These are phyloP conservation scores for Crypturellus tataupa DNA, from an alignment of 2,797 vertebrate species.

Conservation along the genomic window DNA sequence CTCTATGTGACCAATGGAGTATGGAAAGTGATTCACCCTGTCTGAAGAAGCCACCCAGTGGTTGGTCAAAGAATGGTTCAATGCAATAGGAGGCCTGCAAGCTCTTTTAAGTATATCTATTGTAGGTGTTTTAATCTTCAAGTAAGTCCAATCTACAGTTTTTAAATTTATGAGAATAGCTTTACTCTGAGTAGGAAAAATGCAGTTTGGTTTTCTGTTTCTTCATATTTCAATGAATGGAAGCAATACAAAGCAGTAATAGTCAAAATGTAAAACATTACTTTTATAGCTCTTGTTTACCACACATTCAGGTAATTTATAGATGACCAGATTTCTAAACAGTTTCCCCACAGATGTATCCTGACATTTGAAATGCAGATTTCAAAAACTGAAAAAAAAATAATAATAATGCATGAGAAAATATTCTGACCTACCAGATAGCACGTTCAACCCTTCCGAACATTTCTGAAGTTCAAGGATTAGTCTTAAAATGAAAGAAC, in stretches of 20 bases:
- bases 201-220: not conserved
- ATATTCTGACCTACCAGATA: not conserved
- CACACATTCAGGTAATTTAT: slow-evolving; percentile 11
- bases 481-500: slow-evolving; percentile 26
- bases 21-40: not conserved
- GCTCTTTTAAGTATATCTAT: not conserved
- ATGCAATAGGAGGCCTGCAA: not conserved
- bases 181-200: not conserved
- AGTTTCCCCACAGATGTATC: not conserved
- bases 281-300: slow-evolving; percentile 30
- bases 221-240: not conserved
- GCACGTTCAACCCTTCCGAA: not conserved
- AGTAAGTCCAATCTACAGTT: not conserved
- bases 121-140: not conserved
- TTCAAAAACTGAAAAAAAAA: not conserved
- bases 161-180: not conserved
- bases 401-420: not conserved
- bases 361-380: not conserved
- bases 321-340: not conserved
- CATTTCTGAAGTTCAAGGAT: slow-evolving; percentile 4
- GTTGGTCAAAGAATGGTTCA: not conserved
- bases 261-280: slow-evolving; percentile 1
- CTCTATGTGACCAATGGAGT: not conserved
- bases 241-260: not conserved
- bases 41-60: not conserved